Evolutionary conservation across 2,797 vertebrate genomes (phyloP), one percentile per base, ranked within the genome.

Genomic region (Myoxocephalus aenaeus): DNA sequence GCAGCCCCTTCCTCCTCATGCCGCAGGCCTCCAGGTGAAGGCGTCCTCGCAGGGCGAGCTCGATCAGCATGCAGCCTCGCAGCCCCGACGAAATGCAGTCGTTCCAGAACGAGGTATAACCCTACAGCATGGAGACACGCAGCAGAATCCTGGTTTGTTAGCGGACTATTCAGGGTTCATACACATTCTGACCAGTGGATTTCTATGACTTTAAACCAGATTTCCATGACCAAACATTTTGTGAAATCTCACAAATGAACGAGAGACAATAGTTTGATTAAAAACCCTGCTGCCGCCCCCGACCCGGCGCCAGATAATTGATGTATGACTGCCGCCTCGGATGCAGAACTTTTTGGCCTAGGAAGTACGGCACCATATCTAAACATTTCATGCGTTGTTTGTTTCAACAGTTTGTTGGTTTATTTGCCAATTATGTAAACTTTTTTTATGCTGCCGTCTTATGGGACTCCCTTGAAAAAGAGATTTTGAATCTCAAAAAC

Each of bases 61-160:
- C 98, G 2, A 99, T 99, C 89, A 99, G 93, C 98, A 99, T 99
- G 84, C 97, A 99, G 65, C 97, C 98, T 36, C 98, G 96, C 83
- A 99, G 86, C 27, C 98, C 98, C 0, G 98, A 99, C 0, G 98
- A 99, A 91, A 99, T 99, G 92, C 98, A 99, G 86, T 99, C 98
- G 38, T 99, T 99, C 98, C 98, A 99, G 93, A 99, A 99, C 0
- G 98, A 99, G 11, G 98, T 99, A 92, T 99, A 99, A 85, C 98
- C 98, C 98, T 99, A 80, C 86, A 92, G 92, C 93, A 64, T 20
- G 22, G 10, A 80, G 73, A 83, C 32, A 82, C 71, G 82, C 2
- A 44, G 25, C 36, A 81, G 1, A 65, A 34, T 18, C 3, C 7
- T 1, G 9, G 34, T 54, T 48, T 48, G 3, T 57, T 3, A 73